phyloP scores from a whole-genome alignment of 2,888 invertebrate genomes.

The Phasia obesa region DNA sequence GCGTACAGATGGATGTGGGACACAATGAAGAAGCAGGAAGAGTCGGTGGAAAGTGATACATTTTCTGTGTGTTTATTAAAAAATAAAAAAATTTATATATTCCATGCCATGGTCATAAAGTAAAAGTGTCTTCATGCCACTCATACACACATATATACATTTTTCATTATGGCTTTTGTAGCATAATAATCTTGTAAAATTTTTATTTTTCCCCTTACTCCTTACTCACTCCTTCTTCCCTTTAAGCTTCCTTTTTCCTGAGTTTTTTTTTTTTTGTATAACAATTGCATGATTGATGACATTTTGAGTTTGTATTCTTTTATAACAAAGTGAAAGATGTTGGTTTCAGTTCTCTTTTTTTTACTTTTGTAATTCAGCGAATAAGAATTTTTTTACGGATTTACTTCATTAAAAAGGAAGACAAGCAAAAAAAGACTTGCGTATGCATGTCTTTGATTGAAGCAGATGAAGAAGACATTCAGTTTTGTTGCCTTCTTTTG shows the following conservation, averaged over 20 bases:
- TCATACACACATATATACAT: neutral
- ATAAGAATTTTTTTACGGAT: conserved; percentile 57
- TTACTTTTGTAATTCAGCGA: conserved; percentile 6
- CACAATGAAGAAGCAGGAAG: neutral
- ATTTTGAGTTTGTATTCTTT: conserved; percentile 51
- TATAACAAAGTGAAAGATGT: conserved; percentile 49
- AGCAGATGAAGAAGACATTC: conserved; percentile 16
- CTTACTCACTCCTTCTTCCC: neutral
- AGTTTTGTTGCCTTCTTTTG: conserved; percentile 11
- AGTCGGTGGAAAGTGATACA: conserved; percentile 9
- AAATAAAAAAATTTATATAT: neutral
- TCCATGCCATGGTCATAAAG: conserved; percentile 44
- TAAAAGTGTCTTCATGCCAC: conserved; percentile 10
- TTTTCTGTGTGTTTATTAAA: conserved; percentile 12
- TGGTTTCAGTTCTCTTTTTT: conserved; percentile 20
- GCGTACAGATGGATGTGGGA: neutral
- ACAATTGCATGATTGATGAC: conserved; percentile 68
- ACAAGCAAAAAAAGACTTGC: neutral
- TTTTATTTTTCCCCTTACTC: neutral
- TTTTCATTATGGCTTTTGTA: conserved; percentile 26
- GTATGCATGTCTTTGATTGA: conserved; percentile 37
- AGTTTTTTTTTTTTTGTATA: neutral
- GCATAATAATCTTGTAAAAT: conserved; percentile 48
- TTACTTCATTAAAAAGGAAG: conserved; percentile 58
- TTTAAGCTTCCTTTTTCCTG: neutral